Conservation (phyloP, 2,888 invertebrate species). For the Beris morrisii region DNA sequence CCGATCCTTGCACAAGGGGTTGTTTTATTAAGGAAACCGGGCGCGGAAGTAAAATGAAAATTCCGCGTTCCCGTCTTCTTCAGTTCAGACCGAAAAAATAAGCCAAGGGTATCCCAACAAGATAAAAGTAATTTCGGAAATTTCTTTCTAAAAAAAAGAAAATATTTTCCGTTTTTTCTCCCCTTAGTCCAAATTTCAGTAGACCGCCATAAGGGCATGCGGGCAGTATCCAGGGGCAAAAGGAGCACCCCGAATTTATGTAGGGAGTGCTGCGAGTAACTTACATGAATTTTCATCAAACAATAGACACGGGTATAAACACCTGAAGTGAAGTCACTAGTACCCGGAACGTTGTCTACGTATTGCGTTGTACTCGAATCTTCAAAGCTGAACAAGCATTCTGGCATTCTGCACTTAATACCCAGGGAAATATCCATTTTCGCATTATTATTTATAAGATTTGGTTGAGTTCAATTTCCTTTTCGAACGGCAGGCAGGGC, state of each 20-base stretch:
- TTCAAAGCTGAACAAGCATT: conserved; percentile 18
- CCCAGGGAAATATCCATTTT: conserved; percentile 37
- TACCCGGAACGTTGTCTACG: background rate
- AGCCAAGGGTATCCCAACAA: background rate
- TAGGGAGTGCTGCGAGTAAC: background rate
- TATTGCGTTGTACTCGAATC: background rate
- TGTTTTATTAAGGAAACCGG: conserved; percentile 15
- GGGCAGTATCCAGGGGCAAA: background rate
- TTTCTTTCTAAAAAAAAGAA: conserved; percentile 1
- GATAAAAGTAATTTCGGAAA: background rate
- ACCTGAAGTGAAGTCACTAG: conserved; percentile 27
- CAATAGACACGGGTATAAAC: conserved; percentile 31
- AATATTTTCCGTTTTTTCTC: background rate
- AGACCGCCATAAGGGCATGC: background rate
- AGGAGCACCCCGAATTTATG: background rate
- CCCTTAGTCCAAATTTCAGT: too few relatives aligned
- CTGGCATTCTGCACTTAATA: conserved; percentile 34
- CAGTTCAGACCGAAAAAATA: background rate
- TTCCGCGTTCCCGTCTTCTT: background rate
- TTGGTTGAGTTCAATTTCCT: conserved; percentile 38
- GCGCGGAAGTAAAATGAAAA: background rate
- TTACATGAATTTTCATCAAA: conserved; percentile 30
- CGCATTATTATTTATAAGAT: conserved; percentile 38
- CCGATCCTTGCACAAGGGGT: conserved; percentile 26
- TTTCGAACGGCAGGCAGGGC: conserved; percentile 5